A percentile compares a stretch with the other conserved stretches of the same genome.
phyloP scores from a whole-genome alignment of 2,113 vertebrate species.

The Sylvietta virens region DNA sequence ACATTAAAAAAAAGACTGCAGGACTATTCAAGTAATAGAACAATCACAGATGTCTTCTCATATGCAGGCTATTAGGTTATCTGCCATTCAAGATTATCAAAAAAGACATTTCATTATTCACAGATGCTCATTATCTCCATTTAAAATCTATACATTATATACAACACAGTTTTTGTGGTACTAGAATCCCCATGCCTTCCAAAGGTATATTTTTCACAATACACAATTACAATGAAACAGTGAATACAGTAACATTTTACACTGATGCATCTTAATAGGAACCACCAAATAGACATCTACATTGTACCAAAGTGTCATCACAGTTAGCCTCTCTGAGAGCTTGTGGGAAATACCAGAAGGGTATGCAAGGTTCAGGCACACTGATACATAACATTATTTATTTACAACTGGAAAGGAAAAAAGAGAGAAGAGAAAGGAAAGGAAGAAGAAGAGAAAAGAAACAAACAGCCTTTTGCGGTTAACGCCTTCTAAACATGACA shows the following conservation, averaged over 20 bases:
- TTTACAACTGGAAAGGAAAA: slow-evolving; percentile 77
- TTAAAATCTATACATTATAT: slow-evolving; percentile 93
- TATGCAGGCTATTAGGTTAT: slow-evolving; percentile 85
- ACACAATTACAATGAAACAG: slow-evolving; percentile 94
- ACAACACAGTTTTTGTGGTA: slow-evolving; percentile 94
- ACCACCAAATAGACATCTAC: slow-evolving; percentile 86
- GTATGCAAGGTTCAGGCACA: slow-evolving; percentile 92
- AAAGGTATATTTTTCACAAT: slow-evolving; percentile 90
- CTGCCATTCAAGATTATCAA: slow-evolving; percentile 84
- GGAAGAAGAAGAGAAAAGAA: slow-evolving; percentile 62
- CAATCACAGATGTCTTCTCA: slow-evolving; percentile 87
- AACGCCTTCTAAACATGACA: slow-evolving; percentile 75
- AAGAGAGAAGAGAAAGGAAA: slow-evolving; percentile 47
- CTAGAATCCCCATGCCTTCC: slow-evolving; percentile 84
- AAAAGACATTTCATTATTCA: slow-evolving; percentile 85
- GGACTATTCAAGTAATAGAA: slow-evolving; percentile 98
- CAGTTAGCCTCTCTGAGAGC: slow-evolving; percentile 83
- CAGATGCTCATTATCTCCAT: slow-evolving; percentile 89
- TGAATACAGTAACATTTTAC: slow-evolving; percentile 93
- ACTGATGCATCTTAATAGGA: slow-evolving; percentile 86
- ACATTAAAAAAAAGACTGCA: slow-evolving; percentile 89
- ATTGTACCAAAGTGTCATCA: slow-evolving; percentile 85
- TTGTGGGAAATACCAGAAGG: slow-evolving; percentile 77
- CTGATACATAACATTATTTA: slow-evolving; percentile 85
- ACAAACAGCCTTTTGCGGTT: slow-evolving; percentile 71